Base-by-base conservation (phyloP, 2,797 vertebrate species). In the Gephyroberyx darwinii region DNA sequence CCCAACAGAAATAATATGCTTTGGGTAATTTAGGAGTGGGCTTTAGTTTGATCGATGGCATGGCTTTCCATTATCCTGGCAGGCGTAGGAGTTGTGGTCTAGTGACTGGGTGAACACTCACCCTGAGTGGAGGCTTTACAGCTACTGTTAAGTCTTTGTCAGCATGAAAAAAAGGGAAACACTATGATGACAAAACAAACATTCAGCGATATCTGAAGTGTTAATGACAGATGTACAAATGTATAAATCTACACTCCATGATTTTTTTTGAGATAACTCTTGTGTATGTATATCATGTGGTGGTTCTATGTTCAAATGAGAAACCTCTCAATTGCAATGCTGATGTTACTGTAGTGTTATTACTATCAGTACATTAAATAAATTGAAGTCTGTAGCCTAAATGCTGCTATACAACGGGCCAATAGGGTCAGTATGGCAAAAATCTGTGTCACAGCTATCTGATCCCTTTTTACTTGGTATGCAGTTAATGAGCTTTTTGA, bases 401-500 rank as follows among this genome's bases (percentile, higher is more conserved):
- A 55, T 47, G 69, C 50, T 69, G 5, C 16, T 39, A 30, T 35
- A 52, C 71, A 43, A 33, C 56, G 65, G 80, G 83, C 81, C 80
- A 77, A 51, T 1, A 10, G 50, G 76, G 84, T 84, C 81, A 86
- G 45, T 39, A 39, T 13, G 35, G 56, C 64, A 78, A 52, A 79
- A 82, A 73, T 69, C 71, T 75, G 50, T 75, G 74, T 75, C 74
- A 66, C 68, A n/a, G 78, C 63, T 79, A 90, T 87, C 76, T 73
- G 83, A 91, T 83, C 85, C 79, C 75, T 74, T 85, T 75, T 86
- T 78, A 86, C 88, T 82, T 86, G 87, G 88, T 89, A 90, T 92
- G 87, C 76, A 86, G 85, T 91, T 91, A 93, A 93, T 90, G 78
- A 89, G 90, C 89, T 91, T 91, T 90, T 87, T 90, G 81, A 92